These are phyloP conservation scores for Drosophila stalkeri DNA, from an alignment of 2,888 invertebrate species.

Conservation along the genomic window DNA sequence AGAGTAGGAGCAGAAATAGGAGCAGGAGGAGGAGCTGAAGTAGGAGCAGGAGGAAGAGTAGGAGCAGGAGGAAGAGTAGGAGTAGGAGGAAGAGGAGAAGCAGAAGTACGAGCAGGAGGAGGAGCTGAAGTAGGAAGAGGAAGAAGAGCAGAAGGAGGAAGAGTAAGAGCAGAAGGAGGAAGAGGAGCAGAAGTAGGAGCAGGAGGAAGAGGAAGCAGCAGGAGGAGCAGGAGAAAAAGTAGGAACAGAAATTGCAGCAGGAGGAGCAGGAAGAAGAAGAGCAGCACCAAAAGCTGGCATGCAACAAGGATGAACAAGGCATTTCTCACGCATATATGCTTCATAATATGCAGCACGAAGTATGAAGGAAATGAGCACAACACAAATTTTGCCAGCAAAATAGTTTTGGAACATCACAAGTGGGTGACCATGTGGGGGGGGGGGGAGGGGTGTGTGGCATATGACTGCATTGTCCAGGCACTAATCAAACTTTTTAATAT, in stretches of 20 bases:
- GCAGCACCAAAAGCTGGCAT: conserved; percentile 9
- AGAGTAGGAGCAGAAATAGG: no score
- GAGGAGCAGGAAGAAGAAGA: conserved; percentile 14
- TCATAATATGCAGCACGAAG: conserved; percentile 49
- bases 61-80: no score
- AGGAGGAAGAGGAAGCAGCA: background rate
- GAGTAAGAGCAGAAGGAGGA: background rate
- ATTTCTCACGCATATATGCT: conserved; percentile 76
- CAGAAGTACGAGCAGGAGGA: no score
- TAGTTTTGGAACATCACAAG: conserved; percentile 47
- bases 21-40: no score
- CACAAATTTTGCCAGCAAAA: conserved; percentile 63
- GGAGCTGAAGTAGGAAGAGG: background rate
- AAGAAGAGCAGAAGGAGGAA: background rate
- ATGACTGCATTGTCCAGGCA: conserved; percentile 50
- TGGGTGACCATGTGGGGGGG: conserved; percentile 1
- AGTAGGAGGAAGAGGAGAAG: no score
- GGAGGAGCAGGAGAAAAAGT: background rate
- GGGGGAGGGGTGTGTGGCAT: background rate
- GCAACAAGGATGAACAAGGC: conserved; percentile 63
- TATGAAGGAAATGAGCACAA: conserved; percentile 26
- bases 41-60: no score
- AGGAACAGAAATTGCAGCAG: no score
- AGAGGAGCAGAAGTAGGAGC: background rate
- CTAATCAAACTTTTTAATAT: conserved; percentile 79